Conservation (phyloP, 2,797 vertebrate genomes). For the Calcarius lapponicus region DNA sequence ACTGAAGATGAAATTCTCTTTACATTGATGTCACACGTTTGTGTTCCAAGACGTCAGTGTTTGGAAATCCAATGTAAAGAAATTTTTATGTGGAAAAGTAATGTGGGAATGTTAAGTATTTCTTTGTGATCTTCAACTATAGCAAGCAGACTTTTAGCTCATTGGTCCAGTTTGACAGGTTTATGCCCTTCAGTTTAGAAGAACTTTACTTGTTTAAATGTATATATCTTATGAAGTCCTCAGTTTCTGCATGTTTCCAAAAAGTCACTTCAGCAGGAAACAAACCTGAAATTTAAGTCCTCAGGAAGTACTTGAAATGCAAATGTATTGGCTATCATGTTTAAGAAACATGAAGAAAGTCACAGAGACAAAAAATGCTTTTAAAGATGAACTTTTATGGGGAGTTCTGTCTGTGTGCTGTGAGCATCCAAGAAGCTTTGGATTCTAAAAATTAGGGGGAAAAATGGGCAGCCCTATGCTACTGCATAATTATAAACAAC, state of each 20-base stretch:
- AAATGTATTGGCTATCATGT: background rate
- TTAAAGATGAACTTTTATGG: background rate
- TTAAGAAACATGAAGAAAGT: background rate
- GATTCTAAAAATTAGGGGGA: background rate
- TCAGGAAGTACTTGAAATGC: background rate
- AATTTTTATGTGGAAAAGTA: background rate
- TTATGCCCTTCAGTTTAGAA: background rate
- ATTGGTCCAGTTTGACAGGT: background rate
- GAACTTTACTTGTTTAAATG: background rate
- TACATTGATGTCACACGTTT: background rate
- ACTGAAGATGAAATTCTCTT: background rate
- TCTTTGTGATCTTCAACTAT: background rate
- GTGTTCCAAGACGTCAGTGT: background rate
- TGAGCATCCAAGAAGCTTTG: background rate
- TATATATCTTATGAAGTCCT: background rate
- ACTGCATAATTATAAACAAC: background rate
- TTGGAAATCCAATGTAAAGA: background rate
- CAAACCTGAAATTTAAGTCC: background rate
- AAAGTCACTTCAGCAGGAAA: background rate
- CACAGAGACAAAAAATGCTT: background rate
- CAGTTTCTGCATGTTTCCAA: background rate
- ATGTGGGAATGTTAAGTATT: background rate
- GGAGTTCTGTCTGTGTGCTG: background rate
- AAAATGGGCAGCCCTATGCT: background rate
- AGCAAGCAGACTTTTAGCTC: background rate